Evolutionary conservation across 2,797 vertebrate genomes (phyloP), one percentile per base, ranked within the genome.

Genomic region (Oreochromis mossambicus): DNA sequence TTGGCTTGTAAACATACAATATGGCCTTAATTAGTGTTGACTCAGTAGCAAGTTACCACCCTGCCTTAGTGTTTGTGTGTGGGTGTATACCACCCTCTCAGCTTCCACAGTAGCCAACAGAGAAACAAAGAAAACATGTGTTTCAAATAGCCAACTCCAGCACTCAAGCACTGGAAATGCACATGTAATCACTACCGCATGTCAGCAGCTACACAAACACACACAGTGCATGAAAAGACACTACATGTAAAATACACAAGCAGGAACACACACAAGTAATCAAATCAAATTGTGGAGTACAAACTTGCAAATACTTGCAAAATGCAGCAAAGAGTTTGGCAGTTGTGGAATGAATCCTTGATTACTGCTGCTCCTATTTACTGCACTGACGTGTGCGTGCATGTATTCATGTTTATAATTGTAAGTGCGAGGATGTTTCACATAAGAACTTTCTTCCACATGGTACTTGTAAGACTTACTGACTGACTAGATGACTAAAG

Each of bases 101-200:
- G 92, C 90, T 94, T 94, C 91, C 89, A 94, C 93, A 91, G 94
- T 94, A 94, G 94, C 93, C 92, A 94, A 82, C 85, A 89, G 85
- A 89, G 54, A 83, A 92, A 95, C 92, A 94, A 95, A 94, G 93
- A 91, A 90, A 92, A 90, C 88, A 93, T 94, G 93, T 95, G 94
- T 95, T 94, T 94, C 85, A 75, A 90, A 94, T 92, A 81, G 90
- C 55, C 81, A 94, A 86, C 83, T 92, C 75, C 75, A 77, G 88
- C 86, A 85, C 83, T 75, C 26, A 36, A 89, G 80, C 43, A 51
- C 82, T 93, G 88, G 91, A 95, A 94, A 93, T 89, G 91, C 85
- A 94, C 78, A 81, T 93, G 89, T 92, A 94, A 95, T 95, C 91
- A 94, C 90, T 92, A 82, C 92, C 79, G 63, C 85, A 91, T 95